Base-by-base conservation (phyloP, 2,888 invertebrate species). In the Chalcosyrphus nemorum region DNA sequence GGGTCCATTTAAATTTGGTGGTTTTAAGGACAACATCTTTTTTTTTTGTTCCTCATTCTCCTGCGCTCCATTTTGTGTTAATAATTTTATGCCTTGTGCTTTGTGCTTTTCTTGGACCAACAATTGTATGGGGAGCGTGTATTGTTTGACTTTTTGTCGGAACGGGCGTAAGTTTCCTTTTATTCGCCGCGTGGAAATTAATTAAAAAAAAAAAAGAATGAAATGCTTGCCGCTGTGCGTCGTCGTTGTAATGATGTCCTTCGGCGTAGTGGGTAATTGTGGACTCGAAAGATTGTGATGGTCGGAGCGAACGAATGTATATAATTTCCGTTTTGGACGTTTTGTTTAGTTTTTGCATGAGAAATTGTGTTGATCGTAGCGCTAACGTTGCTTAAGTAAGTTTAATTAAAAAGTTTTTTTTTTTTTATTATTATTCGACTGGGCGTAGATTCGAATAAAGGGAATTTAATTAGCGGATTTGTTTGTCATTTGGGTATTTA, bases 321-420 rank as follows among this genome's bases (percentile, higher is more conserved):
- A 63, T 61, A 68, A 70, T 75, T 75, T 68, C 63, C 61, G 45
- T 50, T 63, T 66, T 32, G 32, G 61, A 47, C 47, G 19, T 47
- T 68, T 61, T 75, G 75, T 75, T 81, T 75, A 81, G 75, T 63
- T 81, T 81, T 66, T 45, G 77, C 52, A 70, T 77, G 27, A n/a
- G 70, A 56, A 38, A 56, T 61, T 61, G 43, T 47, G 81, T 63
- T 68, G 68, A 68, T 56, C 21, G 54, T 47, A 45, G 52, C 21
- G 21, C 54, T 61, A 41, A 61, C 29, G 45, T 38, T 59, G 27
- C 45, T 52, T 27, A 74, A 57, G 50, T 59, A 21, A 41, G 65
- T 59, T 76, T 76, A 68, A 76, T 76, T 76, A 68, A 76, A 68
- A 76, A 76, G 50, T 61, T 61, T 24, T 59, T 45, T 13, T 15